These are phyloP conservation scores for Phasianus colchicus DNA, from an alignment of 2,113 vertebrate genomes.

Conservation along the genomic window DNA sequence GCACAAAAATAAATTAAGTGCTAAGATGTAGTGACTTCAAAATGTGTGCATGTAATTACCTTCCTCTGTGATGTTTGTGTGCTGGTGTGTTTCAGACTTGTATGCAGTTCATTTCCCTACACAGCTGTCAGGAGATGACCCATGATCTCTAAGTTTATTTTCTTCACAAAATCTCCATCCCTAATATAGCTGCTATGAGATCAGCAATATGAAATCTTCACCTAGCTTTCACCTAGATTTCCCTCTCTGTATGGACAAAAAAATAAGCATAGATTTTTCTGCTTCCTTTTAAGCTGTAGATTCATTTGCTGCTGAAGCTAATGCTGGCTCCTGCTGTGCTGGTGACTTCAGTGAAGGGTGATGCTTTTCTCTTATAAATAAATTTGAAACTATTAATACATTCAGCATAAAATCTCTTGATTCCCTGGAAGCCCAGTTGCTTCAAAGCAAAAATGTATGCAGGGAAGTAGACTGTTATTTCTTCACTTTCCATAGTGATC, in stretches of 20 bases:
- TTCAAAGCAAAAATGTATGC: background rate
- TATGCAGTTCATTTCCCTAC: background rate
- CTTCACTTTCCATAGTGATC: accelerated
- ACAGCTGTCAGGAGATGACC: background rate
- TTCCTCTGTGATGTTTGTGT: background rate
- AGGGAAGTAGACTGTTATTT: background rate
- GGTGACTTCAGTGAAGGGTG: background rate
- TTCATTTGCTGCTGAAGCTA: background rate
- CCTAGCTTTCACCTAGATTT: background rate
- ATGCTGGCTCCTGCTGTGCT: background rate
- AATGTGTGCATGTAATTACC: slow-evolving; percentile 34
- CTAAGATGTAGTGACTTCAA: background rate
- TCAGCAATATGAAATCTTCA: background rate
- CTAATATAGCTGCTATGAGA: background rate
- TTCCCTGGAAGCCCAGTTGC: background rate
- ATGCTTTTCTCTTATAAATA: background rate
- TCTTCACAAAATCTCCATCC: background rate
- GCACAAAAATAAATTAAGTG: slow-evolving; percentile 22
- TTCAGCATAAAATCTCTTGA: background rate
- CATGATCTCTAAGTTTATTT: background rate
- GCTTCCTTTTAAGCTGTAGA: background rate
- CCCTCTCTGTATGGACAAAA: background rate
- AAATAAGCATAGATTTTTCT: background rate
- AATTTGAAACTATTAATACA: background rate
- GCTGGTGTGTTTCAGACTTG: background rate